Percentiles rank a stretch among this genome's conserved stretches.
Conservation (phyloP, 53 echinoderm and acorn worm species). For the Echinometra lucunter region DNA sequence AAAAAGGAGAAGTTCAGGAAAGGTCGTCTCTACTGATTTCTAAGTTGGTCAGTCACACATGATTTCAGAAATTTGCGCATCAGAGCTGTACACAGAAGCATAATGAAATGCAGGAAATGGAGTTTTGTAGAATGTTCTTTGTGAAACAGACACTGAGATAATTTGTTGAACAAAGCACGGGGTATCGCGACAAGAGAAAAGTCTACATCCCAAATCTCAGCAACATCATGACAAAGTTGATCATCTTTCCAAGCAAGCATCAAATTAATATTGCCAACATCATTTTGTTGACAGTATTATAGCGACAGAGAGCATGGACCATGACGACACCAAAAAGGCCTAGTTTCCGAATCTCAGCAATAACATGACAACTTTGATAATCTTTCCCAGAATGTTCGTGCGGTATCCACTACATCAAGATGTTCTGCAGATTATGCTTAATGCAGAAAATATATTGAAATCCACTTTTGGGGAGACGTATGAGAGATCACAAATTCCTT, state of each 20-base stretch:
- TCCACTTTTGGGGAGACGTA: too few relatives aligned
- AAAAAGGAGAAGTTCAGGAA: neutral
- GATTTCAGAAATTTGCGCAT: neutral
- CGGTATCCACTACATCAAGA: neutral
- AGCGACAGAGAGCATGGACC: too few relatives aligned
- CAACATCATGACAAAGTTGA: neutral
- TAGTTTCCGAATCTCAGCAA: too few relatives aligned
- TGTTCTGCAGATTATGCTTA: neutral
- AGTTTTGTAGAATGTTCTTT: neutral
- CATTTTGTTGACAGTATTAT: too few relatives aligned
- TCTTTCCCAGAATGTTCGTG: neutral
- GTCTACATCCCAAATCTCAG: neutral
- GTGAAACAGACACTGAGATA: neutral
- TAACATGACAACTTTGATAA: too few relatives aligned
- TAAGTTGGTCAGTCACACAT: neutral
- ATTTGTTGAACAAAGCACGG: too few relatives aligned
- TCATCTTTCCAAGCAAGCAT: slow-evolving; percentile 5
- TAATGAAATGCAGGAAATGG: neutral
- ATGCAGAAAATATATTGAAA: too few relatives aligned
- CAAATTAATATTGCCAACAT: neutral
- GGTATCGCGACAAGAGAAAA: neutral
- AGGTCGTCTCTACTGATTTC: neutral
- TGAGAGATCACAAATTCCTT: too few relatives aligned
- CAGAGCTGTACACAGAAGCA: neutral
- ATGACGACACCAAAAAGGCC: too few relatives aligned